These are phyloP conservation scores for Myathropa florea DNA, from an alignment of 2,888 invertebrate genomes.

Conservation along the genomic window DNA sequence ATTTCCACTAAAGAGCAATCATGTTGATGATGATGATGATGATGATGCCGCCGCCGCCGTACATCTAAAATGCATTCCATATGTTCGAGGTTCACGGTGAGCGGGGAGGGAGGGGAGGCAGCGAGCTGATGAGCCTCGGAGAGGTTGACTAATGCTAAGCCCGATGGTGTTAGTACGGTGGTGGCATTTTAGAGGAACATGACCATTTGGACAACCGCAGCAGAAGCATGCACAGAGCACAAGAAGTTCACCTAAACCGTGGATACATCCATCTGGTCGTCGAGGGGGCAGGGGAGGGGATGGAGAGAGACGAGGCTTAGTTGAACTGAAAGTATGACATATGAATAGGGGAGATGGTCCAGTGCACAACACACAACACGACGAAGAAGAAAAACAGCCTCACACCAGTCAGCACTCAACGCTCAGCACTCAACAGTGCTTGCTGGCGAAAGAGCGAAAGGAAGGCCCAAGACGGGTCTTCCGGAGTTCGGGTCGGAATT, in stretches of 20 bases:
- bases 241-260: conserved; percentile 42
- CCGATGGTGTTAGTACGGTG: conserved; percentile 52
- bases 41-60: conserved; percentile 25
- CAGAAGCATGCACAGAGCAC: conserved; percentile 31
- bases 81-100: not conserved
- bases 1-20: conserved; percentile 70
- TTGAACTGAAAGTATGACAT: conserved; percentile 57
- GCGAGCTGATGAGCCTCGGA: conserved; percentile 46
- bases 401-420: conserved; percentile 11
- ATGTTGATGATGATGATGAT: conserved; percentile 69
- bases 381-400: conserved; percentile 9
- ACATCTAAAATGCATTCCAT: conserved; percentile 66
- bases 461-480: conserved; percentile 39
- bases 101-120: not conserved
- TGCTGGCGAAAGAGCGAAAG: not conserved
- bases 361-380: conserved; percentile 12
- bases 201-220: conserved; percentile 66
- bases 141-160: conserved; percentile 50
- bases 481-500: conserved; percentile 63
- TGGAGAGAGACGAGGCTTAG: not conserved
- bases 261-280: not conserved
- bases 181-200: conserved; percentile 67
- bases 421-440: too few species aligned
- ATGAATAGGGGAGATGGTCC: conserved; percentile 65
- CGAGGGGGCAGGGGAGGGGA: not conserved